These are phyloP conservation scores for Melanostoma scalare DNA, from an alignment of 2,888 invertebrate species.

Conservation along the genomic window DNA sequence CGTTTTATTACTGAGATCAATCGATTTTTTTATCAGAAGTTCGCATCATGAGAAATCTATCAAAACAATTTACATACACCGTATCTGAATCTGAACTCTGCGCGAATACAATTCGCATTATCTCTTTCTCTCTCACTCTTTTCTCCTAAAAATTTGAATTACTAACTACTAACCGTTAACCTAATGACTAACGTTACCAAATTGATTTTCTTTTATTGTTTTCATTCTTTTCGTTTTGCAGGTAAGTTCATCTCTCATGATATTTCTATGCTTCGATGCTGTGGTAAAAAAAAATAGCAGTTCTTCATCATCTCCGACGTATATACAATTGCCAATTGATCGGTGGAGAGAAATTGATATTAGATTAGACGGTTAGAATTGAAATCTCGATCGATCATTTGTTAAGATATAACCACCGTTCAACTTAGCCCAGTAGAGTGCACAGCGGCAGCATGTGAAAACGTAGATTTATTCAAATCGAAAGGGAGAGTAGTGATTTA, in stretches of 20 bases:
- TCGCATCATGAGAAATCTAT: too few species aligned
- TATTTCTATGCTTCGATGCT: slow-evolving; percentile 15
- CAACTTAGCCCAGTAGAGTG: neutral
- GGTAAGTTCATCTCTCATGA: slow-evolving; percentile 63
- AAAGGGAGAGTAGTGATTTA: too few species aligned
- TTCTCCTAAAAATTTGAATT: slow-evolving; percentile 14
- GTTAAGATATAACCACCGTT: neutral
- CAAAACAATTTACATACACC: too few species aligned
- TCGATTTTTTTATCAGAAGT: too few species aligned
- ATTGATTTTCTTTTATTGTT: slow-evolving; percentile 59
- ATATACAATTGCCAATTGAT: slow-evolving; percentile 30
- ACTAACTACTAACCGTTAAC: slow-evolving; percentile 28
- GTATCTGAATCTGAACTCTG: too few species aligned
- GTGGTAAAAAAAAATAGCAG: slow-evolving; percentile 50
- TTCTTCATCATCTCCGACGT: slow-evolving; percentile 34
- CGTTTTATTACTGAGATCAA: too few species aligned
- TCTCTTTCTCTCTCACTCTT: neutral
- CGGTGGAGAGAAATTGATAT: slow-evolving; percentile 27
- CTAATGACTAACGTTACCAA: slow-evolving; percentile 46
- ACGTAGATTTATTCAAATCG: too few species aligned
- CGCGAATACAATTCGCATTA: slow-evolving; percentile 26
- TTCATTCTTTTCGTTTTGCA: slow-evolving; percentile 52
- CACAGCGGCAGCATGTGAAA: slow-evolving; percentile 17
- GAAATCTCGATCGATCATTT: slow-evolving; percentile 35
- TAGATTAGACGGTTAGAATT: slow-evolving; percentile 26